phyloP scores from a whole-genome alignment of 1,140 invertebrate species.

The Apis florea region DNA sequence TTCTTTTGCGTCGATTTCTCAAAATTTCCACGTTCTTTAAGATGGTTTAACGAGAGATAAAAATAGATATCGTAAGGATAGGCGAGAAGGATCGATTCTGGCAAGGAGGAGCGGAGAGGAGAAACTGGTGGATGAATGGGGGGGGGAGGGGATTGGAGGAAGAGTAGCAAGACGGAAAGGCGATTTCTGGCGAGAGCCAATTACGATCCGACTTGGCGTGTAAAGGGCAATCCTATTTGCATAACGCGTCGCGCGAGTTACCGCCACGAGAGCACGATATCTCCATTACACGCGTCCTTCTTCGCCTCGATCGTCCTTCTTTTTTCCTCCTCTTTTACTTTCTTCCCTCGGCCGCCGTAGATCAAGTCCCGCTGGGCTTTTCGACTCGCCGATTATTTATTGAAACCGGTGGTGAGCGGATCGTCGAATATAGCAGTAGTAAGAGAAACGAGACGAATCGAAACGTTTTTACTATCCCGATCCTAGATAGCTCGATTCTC shows the following conservation, averaged over 20 bases:
- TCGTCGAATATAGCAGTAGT: constrained; percentile 38
- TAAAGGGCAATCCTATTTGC: constrained; percentile 76
- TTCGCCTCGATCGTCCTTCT: constrained; percentile 12
- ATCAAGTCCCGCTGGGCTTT: constrained; percentile 67
- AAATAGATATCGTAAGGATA: too few species aligned
- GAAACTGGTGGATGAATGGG: neutral
- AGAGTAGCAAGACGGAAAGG: constrained; percentile 33
- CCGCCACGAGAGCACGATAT: constrained; percentile 68
- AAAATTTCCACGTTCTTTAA: too few species aligned
- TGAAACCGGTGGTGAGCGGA: constrained; percentile 60
- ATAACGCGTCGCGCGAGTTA: constrained; percentile 71
- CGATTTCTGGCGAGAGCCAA: constrained; percentile 67
- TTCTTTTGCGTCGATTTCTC: too few species aligned
- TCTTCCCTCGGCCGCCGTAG: constrained; percentile 59
- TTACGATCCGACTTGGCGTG: constrained; percentile 70
- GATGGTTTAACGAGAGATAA: too few species aligned
- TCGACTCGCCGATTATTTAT: constrained; percentile 75
- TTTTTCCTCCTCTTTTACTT: constrained; percentile 13
- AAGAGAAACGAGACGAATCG: too few species aligned
- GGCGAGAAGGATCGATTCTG: neutral
- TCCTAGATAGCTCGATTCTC: too few species aligned
- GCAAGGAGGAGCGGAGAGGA: neutral
- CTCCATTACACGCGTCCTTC: constrained; percentile 70
- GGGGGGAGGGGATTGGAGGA: neutral
- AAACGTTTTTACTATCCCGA: too few species aligned